Evolutionary conservation across 2,888 invertebrate species (phyloP).

Genomic region (Romanomermis culicivorax): DNA sequence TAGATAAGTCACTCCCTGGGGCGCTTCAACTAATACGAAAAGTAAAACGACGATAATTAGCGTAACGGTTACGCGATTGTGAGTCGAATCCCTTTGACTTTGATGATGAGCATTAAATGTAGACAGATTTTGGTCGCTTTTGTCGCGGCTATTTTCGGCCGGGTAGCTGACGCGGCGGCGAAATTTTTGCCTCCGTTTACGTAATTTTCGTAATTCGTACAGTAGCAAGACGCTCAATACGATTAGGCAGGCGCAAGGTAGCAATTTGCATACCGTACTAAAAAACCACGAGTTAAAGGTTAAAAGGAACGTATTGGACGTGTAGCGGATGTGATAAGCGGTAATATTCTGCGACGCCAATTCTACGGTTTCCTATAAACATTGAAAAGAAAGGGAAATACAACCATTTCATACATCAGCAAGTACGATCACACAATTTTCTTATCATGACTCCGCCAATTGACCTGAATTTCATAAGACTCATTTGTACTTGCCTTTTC

Average conservation of each 20-base stretch:
- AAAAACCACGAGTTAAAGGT: conserved; percentile 1
- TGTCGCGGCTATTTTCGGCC: neutral
- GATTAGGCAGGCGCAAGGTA: conserved; percentile 9
- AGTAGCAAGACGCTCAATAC: conserved; percentile 12
- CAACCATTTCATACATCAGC: too few species aligned
- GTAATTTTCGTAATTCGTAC: neutral
- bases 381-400: too few species aligned
- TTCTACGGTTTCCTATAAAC: too few species aligned
- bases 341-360: too few species aligned
- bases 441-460: too few species aligned
- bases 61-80: neutral
- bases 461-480: too few species aligned
- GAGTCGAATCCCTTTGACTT: neutral
- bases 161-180: neutral
- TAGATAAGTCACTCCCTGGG: too few species aligned
- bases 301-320: neutral
- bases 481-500: too few species aligned
- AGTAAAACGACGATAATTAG: neutral
- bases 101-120: too few species aligned
- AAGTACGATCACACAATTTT: too few species aligned
- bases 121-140: neutral
- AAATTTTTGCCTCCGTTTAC: neutral
- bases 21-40: conserved; percentile 4
- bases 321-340: too few species aligned
- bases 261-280: neutral